Conservation (phyloP, 2,888 invertebrate genomes). For the Rhagonycha fulva region DNA sequence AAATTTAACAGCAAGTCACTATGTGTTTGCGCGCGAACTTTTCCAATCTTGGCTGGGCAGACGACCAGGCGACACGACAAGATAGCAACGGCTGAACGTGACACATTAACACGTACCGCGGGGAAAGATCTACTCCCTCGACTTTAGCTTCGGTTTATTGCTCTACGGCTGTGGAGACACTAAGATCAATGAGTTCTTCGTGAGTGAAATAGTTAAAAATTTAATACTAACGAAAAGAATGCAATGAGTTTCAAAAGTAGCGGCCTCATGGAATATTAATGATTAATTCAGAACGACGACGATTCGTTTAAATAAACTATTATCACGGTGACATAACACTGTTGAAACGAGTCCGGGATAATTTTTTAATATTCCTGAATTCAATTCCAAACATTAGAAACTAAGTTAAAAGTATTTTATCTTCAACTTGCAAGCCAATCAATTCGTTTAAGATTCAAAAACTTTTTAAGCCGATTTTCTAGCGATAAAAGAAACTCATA, state of each 20-base stretch:
- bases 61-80: conserved; percentile 44
- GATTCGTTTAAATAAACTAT: conserved; percentile 4
- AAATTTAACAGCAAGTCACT: conserved; percentile 28
- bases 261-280: conserved; percentile 32
- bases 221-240: conserved; percentile 42
- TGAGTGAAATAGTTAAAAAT: conserved; percentile 50
- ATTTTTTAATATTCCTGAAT: conserved; percentile 30
- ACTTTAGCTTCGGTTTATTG: conserved; percentile 37
- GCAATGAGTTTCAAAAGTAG: conserved; percentile 31
- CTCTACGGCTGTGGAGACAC: conserved; percentile 34
- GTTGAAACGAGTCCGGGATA: conserved; percentile 1
- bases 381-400: conserved; percentile 38
- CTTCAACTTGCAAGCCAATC: conserved; percentile 48
- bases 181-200: conserved; percentile 49
- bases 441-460: conserved; percentile 46
- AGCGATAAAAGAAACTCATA: conserved; percentile 21
- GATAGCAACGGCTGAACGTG: conserved; percentile 50
- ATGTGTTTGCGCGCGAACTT: conserved; percentile 43
- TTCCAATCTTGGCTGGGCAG: conserved; percentile 49
- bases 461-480: conserved; percentile 37
- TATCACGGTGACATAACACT: background rate
- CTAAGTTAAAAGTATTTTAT: conserved; percentile 45
- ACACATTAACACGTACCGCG: conserved; percentile 53
- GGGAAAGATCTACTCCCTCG: conserved; percentile 23
- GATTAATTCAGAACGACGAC: conserved; percentile 12